Evolutionary conservation across 2,888 invertebrate species (phyloP), one percentile per base, ranked within the genome.

Genomic region (Caradrina clavipalpis): DNA sequence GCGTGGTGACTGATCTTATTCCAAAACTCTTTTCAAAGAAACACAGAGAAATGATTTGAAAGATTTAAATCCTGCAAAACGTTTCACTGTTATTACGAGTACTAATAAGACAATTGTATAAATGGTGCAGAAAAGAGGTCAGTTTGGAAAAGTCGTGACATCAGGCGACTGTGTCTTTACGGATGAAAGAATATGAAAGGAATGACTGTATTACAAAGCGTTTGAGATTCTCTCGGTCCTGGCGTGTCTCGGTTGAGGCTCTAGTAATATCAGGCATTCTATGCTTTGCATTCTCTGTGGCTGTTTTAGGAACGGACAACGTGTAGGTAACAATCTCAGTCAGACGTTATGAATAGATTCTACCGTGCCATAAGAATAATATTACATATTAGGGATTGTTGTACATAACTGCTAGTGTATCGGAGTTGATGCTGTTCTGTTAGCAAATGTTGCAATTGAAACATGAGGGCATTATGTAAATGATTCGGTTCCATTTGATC

Each of bases 391-490:
- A 13, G 2, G 7, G 35, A 53, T 74, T 13, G 45, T 50, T 31
- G 19, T 19, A 17, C 22, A 31, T 55, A 50, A 56, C 31, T 1
- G 11, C 11, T 39, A 11, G 39, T 39, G 11, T 11, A 11, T 11
- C 7, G 10, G 17, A 31, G 49, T 3, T 26, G 26, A 54, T 21
- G 51, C 17, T 58, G 10, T 66, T 35, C 56, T 64, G 8, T 31
- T 21, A 50, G 21, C 49, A 49, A 59, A 49, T 60, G 58, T 59
- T 51, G 47, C 47, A 56, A 17, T 63, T 31, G 10, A 50, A 45
- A 50, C 26, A 19, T 22, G 35, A n/a, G 47, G 42, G 47, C 19
- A 72, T 65, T 78, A 65, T 75, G 45, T 65, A 35, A 77, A 77
- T 56, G 15, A 6, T 17, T 45, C 42, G 57, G 22, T 15, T 17